Conservation (phyloP, 1,140 invertebrate genomes). For the Phortica variegata region DNA sequence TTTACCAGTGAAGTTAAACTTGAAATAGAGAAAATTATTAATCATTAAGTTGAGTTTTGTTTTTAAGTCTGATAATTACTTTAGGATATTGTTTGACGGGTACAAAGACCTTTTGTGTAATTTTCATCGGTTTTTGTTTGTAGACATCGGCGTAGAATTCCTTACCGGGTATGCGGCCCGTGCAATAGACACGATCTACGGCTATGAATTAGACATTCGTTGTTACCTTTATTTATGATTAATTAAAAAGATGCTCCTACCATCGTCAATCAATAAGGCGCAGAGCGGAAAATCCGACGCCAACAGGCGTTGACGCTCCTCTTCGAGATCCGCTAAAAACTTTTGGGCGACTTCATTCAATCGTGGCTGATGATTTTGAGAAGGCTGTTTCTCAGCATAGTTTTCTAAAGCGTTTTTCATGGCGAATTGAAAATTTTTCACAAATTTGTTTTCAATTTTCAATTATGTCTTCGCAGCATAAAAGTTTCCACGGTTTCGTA, state of each 20-base stretch:
- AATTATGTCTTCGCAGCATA: no score
- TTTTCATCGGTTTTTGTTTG: slow-evolving; percentile 72
- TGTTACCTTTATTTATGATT: background rate
- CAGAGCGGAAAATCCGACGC: slow-evolving; percentile 39
- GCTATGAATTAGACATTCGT: slow-evolving; percentile 13
- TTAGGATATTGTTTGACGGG: slow-evolving; percentile 81
- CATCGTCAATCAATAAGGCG: slow-evolving; percentile 40
- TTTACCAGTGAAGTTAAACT: slow-evolving; percentile 93
- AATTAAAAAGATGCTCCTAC: slow-evolving; percentile 15
- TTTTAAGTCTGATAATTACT: no score
- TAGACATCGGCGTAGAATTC: slow-evolving; percentile 53
- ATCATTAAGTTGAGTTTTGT: background rate
- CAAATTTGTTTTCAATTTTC: background rate
- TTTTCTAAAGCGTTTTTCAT: slow-evolving; percentile 12
- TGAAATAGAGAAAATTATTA: slow-evolving; percentile 27
- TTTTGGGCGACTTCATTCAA: slow-evolving; percentile 47
- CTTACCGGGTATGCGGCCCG: slow-evolving; percentile 46
- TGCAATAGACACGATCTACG: slow-evolving; percentile 44
- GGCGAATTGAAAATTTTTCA: background rate
- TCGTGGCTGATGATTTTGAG: slow-evolving; percentile 40
- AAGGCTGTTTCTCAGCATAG: slow-evolving; percentile 29
- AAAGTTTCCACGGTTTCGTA: no score
- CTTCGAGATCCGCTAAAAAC: slow-evolving; percentile 42
- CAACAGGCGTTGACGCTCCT: slow-evolving; percentile 38
- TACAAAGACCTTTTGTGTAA: slow-evolving; percentile 76